These are phyloP conservation scores for Leucophenga maculata DNA, from an alignment of 2,888 invertebrate species.

Conservation along the genomic window DNA sequence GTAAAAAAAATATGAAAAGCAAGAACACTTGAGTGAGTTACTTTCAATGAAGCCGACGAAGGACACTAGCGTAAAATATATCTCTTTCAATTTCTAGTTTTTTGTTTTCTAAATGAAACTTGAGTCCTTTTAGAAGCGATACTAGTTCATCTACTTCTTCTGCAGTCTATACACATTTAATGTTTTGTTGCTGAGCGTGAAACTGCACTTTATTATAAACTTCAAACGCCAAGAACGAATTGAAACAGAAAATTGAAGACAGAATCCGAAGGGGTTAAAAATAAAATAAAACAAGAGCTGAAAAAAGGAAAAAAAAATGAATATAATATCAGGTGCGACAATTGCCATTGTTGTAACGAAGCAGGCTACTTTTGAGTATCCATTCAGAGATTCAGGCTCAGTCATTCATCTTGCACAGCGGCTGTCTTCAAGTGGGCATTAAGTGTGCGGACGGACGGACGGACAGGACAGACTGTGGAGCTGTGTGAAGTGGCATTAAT, in stretches of 20 bases:
- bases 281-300: not conserved
- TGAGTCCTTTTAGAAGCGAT: conserved; percentile 28
- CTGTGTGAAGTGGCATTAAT: conserved; percentile 55
- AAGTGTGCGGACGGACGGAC: conserved; percentile 35
- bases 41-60: conserved; percentile 63
- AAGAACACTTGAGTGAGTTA: conserved; percentile 49
- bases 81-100: conserved; percentile 36
- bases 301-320: conserved; percentile 36
- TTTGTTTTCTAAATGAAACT: conserved; percentile 47
- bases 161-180: conserved; percentile 58
- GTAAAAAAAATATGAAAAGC: not conserved
- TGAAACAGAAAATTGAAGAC: conserved; percentile 9
- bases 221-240: conserved; percentile 1
- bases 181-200: conserved; percentile 55
- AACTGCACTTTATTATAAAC: conserved; percentile 54
- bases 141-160: conserved; percentile 29
- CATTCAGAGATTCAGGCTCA: not conserved
- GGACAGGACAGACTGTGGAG: conserved; percentile 44
- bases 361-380: conserved; percentile 40
- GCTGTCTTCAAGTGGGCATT: not conserved
- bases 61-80: conserved; percentile 46
- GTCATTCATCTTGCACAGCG: not conserved
- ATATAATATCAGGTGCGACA: conserved; percentile 40
- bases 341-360: conserved; percentile 37
- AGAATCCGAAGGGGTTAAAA: not conserved